A percentile compares a stretch with the other conserved stretches of the same genome.
phyloP scores from a whole-genome alignment of 2,113 vertebrate genomes.

The Hystrix cristata region DNA sequence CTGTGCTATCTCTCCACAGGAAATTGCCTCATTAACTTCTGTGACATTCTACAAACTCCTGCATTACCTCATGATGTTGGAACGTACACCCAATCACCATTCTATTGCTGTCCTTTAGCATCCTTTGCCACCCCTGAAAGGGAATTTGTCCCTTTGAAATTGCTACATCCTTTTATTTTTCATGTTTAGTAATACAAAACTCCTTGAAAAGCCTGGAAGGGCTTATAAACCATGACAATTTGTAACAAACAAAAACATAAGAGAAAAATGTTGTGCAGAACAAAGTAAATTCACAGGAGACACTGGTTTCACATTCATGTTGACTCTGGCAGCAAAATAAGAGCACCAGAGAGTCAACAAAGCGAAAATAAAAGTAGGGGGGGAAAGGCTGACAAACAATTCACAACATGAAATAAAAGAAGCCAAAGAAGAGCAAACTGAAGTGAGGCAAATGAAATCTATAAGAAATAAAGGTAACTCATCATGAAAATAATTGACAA shows the following conservation, averaged over 20 bases:
- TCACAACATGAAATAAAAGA: constrained; percentile 49
- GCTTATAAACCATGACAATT: constrained; percentile 81
- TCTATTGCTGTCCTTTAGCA: constrained; percentile 55
- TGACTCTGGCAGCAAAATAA: constrained; percentile 71
- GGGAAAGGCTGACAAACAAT: constrained; percentile 30
- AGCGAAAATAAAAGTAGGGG: constrained; percentile 47
- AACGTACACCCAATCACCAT: not conserved
- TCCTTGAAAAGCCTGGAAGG: constrained; percentile 76
- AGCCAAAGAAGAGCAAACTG: constrained; percentile 12
- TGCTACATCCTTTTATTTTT: constrained; percentile 67
- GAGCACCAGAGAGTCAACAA: constrained; percentile 63
- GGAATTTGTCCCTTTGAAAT: constrained; percentile 72
- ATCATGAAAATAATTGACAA: constrained; percentile 30
- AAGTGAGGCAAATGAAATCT: constrained; percentile 40
- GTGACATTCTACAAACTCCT: constrained; percentile 61
- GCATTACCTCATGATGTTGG: constrained; percentile 27
- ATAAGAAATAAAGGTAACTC: constrained; percentile 13
- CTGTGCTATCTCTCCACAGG: constrained; percentile 10
- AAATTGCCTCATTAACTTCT: constrained; percentile 79
- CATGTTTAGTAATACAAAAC: constrained; percentile 69
- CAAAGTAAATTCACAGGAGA: constrained; percentile 75
- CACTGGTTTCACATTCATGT: constrained; percentile 66
- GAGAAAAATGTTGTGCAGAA: constrained; percentile 69
- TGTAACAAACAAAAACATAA: constrained; percentile 82
- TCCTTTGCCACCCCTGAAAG: constrained; percentile 57